Conservation (phyloP, 2,888 invertebrate species). For the Frankliniella intonsa region DNA sequence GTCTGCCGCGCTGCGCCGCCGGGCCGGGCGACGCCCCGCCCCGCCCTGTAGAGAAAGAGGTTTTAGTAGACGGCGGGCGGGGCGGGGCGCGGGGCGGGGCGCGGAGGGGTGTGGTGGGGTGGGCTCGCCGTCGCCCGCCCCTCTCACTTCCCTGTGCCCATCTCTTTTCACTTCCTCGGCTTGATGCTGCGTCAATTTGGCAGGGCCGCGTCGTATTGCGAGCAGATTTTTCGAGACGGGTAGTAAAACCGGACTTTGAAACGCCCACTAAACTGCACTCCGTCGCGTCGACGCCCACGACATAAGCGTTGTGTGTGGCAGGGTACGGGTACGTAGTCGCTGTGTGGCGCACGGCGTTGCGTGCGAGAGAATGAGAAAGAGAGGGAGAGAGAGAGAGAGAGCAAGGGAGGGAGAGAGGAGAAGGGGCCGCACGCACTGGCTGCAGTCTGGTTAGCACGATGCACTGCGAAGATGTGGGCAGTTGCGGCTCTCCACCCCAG, state of each 20-base stretch:
- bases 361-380: not conserved
- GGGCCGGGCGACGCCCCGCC: not conserved
- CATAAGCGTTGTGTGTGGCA: too few relatives aligned
- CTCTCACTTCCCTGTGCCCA: not conserved
- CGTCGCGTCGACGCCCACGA: too few relatives aligned
- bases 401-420: not conserved
- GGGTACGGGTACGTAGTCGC: too few relatives aligned
- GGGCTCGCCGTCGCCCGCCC: not conserved
- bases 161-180: not conserved
- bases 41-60: not conserved
- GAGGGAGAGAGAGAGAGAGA: not conserved
- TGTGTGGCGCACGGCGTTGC: not conserved
- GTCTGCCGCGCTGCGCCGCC: not conserved
- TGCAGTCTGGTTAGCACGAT: conserved; percentile 22
- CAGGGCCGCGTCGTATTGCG: too few relatives aligned
- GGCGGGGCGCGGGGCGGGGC: not conserved
- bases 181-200: not conserved
- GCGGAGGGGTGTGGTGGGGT: not conserved
- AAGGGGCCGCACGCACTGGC: not conserved
- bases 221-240: too few relatives aligned
- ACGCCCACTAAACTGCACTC: too few relatives aligned
- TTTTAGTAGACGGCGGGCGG: not conserved
- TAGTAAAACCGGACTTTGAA: too few relatives aligned
- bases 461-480: not conserved
- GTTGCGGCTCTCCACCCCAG: not conserved